These are phyloP conservation scores for Ganaspis sp. DNA, from an alignment of 1,140 invertebrate species.

Conservation along the genomic window DNA sequence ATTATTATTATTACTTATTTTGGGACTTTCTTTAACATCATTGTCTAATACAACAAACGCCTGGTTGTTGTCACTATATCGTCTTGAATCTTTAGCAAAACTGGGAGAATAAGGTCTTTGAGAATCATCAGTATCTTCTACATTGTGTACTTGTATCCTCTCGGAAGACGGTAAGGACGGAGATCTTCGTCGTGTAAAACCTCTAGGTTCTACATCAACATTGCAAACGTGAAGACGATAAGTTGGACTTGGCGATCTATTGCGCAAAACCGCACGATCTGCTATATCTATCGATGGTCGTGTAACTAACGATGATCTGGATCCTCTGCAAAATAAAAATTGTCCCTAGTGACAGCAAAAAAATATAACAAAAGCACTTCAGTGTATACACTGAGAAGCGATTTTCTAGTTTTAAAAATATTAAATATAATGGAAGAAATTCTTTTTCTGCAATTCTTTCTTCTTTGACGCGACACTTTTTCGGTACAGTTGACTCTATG, in stretches of 20 bases:
- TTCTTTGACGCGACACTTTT: too few relatives aligned
- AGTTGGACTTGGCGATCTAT: constrained; percentile 71
- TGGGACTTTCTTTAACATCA: constrained; percentile 23
- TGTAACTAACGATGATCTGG: constrained; percentile 52
- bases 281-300: constrained; percentile 54
- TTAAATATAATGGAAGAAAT: too few relatives aligned
- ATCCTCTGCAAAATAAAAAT: constrained; percentile 49
- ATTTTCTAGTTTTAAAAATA: too few relatives aligned
- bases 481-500: too few relatives aligned
- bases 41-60: constrained; percentile 70
- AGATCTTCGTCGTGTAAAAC: constrained; percentile 61
- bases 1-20: constrained; percentile 43
- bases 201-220: constrained; percentile 72
- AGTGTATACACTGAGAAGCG: too few relatives aligned
- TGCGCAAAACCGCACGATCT: constrained; percentile 56
- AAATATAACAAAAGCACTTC: too few relatives aligned
- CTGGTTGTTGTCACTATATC: constrained; percentile 49
- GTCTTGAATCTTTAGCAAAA: constrained; percentile 60
- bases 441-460: too few relatives aligned
- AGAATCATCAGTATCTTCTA: constrained; percentile 29
- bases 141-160: constrained; percentile 47
- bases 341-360: too few relatives aligned
- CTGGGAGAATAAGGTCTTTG: constrained; percentile 68
- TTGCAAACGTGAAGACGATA: constrained; percentile 73
- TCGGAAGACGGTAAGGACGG: constrained; percentile 60